Conservation (phyloP, 1,140 invertebrate genomes). For the Aphelenchoides besseyi region DNA sequence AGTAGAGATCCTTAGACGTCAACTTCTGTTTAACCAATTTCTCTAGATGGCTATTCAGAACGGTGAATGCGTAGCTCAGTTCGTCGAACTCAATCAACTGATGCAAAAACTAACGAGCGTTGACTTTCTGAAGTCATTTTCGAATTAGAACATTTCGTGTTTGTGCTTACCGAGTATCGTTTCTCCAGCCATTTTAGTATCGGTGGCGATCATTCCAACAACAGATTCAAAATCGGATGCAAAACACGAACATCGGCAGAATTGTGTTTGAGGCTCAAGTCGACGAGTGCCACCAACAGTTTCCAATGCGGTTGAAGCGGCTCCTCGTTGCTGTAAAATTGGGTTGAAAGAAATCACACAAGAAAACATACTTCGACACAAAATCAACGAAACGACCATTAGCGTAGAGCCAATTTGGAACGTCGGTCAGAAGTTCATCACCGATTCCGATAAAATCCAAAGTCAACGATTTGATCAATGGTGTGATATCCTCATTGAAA, state of each 20-base stretch:
- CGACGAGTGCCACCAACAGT: conserved; percentile 42
- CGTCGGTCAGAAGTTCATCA: not conserved
- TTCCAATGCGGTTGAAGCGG: conserved; percentile 28
- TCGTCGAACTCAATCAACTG: conserved; percentile 43
- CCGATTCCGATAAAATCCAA: conserved; percentile 13
- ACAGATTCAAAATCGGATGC: conserved; percentile 35
- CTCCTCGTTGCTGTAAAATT: not conserved
- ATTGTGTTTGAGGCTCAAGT: conserved; percentile 30
- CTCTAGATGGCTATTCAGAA: conserved; percentile 30
- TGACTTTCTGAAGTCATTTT: conserved; percentile 31
- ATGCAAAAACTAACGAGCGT: conserved; percentile 40
- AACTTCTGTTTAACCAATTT: not conserved
- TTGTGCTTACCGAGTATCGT: conserved; percentile 24
- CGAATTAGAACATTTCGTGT: not conserved
- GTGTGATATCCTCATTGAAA: conserved; percentile 2
- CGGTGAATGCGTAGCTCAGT: conserved; percentile 31
- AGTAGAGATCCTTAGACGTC: not conserved
- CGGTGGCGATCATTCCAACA: conserved; percentile 23
- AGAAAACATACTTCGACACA: not conserved
- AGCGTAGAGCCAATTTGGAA: conserved; percentile 1
- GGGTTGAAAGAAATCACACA: not conserved
- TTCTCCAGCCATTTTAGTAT: conserved; percentile 39
- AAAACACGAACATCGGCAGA: conserved; percentile 36
- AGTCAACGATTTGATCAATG: not conserved
- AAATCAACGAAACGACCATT: conserved; percentile 15